These are phyloP conservation scores for Myotis pilosus DNA, from an alignment of 2,797 vertebrate species.

Conservation along the genomic window DNA sequence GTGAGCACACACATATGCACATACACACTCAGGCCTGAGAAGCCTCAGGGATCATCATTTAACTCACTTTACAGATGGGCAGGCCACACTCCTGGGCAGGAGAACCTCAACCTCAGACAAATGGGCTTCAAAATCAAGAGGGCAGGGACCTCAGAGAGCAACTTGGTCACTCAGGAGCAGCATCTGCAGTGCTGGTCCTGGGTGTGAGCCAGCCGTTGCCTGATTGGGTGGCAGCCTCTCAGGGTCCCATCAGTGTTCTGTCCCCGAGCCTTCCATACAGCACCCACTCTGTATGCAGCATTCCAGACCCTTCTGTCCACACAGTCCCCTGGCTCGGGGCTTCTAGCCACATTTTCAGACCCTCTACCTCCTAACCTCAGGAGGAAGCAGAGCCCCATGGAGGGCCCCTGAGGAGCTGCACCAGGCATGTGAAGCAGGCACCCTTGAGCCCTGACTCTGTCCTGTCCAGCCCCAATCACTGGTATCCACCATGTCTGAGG, in stretches of 20 bases:
- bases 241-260: background rate
- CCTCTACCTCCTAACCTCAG: no score
- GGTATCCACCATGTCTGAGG: background rate
- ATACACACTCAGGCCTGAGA: background rate
- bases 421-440: background rate
- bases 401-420: background rate
- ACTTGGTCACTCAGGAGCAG: background rate
- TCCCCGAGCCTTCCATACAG: rapidly evolving
- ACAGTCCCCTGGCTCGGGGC: no score
- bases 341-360: background rate
- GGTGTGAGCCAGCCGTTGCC: background rate
- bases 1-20: background rate
- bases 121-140: background rate
- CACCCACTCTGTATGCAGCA: background rate
- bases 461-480: no score
- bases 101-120: background rate
- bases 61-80: rapidly evolving
- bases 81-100: no score
- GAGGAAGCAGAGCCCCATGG: background rate
- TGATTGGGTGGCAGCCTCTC: rapidly evolving
- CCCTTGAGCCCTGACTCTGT: background rate
- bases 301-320: background rate
- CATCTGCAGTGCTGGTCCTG: rapidly evolving
- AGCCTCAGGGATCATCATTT: background rate
- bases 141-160: background rate